Evolutionary conservation across 2,888 invertebrate species (phyloP).

Genomic region (Plebejus melissa): DNA sequence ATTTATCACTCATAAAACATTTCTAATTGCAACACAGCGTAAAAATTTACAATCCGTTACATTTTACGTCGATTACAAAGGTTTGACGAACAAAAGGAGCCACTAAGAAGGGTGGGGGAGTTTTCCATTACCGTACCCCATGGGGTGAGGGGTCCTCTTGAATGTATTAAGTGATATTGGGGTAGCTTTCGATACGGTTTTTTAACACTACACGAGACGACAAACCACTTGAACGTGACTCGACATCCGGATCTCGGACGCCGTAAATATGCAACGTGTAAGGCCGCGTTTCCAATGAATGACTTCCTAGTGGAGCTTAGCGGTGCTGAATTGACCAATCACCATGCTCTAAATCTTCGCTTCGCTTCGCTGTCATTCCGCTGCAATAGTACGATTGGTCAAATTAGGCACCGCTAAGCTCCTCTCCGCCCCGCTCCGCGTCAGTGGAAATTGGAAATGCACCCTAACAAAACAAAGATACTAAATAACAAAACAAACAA

Average conservation of each 20-base stretch:
- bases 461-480: no score
- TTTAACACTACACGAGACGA: neutral
- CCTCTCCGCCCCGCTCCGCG: no score
- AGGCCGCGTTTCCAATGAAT: no score
- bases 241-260: neutral
- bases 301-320: no score
- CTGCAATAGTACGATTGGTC: no score
- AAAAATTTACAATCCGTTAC: conserved; percentile 9
- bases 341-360: no score
- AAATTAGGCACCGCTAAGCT: no score
- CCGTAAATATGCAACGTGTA: neutral
- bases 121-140: conserved; percentile 35
- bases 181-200: conserved; percentile 37
- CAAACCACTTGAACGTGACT: neutral
- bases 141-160: conserved; percentile 39
- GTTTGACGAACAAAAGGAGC: conserved; percentile 12
- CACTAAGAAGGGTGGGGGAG: conserved; percentile 23
- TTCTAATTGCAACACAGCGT: neutral
- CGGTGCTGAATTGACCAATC: no score
- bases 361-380: no score
- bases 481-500: no score
- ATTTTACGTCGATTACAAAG: conserved; percentile 11
- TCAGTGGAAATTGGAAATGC: no score
- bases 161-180: conserved; percentile 58
- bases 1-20: neutral